A percentile compares a stretch with the other conserved stretches of the same genome.
Evolutionary conservation across 1,140 invertebrate species (phyloP).

Genomic region (Leucophenga varia): DNA sequence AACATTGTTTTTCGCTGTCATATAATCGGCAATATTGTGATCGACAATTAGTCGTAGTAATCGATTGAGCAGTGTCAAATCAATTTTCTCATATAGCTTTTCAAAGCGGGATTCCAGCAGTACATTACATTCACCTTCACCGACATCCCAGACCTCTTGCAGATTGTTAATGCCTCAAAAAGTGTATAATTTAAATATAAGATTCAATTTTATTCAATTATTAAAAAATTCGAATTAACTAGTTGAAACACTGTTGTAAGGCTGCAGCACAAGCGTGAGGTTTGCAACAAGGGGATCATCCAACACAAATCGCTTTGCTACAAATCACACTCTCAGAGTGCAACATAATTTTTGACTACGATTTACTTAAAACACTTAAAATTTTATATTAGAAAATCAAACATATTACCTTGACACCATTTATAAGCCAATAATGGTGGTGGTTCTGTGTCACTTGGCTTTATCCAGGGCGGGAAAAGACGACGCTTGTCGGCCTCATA

Average conservation of each 20-base stretch:
- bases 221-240: too few relatives aligned
- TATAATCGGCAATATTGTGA: slow-evolving; percentile 99
- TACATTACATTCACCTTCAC: slow-evolving; percentile 98
- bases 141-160: slow-evolving; percentile 98
- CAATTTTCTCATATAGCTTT: slow-evolving; percentile 99
- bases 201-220: too few relatives aligned
- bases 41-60: slow-evolving; percentile 95
- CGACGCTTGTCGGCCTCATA: slow-evolving; percentile 98
- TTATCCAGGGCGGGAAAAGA: slow-evolving; percentile 98
- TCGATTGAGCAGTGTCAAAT: slow-evolving; percentile 95
- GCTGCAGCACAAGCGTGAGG: slow-evolving; percentile 62
- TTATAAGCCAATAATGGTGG: slow-evolving; percentile 97
- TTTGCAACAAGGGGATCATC: slow-evolving; percentile 67
- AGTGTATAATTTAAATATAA: too few relatives aligned
- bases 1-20: slow-evolving; percentile 99
- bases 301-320: slow-evolving; percentile 63
- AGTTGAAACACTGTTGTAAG: background rate
- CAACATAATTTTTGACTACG: slow-evolving; percentile 13
- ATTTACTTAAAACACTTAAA: background rate
- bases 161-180: slow-evolving; percentile 86
- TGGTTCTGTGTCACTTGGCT: slow-evolving; percentile 97
- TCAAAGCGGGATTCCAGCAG: slow-evolving; percentile 97
- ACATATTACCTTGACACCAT: slow-evolving; percentile 94
- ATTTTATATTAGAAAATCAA: too few relatives aligned
- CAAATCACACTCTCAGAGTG: slow-evolving; percentile 63